Evolutionary conservation across 1,140 invertebrate genomes (phyloP).

Genomic region (Ostrea edulis): DNA sequence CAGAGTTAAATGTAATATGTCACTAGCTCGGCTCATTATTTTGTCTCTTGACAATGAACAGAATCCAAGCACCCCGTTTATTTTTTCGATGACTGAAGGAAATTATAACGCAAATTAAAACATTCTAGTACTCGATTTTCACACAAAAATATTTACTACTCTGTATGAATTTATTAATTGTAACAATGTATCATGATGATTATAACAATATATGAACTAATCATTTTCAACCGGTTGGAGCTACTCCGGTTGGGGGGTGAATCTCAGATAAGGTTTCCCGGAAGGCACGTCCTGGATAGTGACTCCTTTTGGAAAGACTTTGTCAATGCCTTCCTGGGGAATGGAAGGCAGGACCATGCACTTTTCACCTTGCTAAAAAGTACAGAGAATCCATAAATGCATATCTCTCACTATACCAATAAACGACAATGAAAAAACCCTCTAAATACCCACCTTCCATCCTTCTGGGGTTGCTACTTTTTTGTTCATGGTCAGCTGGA

Average conservation of each 20-base stretch:
- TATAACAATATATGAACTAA: neutral
- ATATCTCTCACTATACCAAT: neutral
- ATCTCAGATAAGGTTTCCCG: constrained; percentile 88
- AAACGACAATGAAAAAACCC: neutral
- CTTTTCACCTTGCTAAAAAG: constrained; percentile 85
- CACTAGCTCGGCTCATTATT: too few species aligned
- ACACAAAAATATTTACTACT: too few species aligned
- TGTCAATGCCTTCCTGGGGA: constrained; percentile 85
- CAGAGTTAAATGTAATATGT: too few species aligned
- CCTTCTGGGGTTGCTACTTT: constrained; percentile 93
- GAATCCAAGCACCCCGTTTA: too few species aligned
- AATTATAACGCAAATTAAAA: too few species aligned
- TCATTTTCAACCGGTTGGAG: neutral
- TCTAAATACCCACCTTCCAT: constrained; percentile 86
- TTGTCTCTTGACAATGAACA: too few species aligned
- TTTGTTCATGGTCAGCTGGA: constrained; percentile 90
- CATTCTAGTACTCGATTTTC: too few species aligned
- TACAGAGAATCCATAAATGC: constrained; percentile 21
- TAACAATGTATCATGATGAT: too few species aligned
- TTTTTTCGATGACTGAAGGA: too few species aligned
- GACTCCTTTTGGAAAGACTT: constrained; percentile 87
- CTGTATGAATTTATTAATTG: too few species aligned
- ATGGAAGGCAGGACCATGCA: constrained; percentile 91
- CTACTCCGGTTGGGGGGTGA: constrained; percentile 81
- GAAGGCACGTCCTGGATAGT: constrained; percentile 88